Conservation (phyloP, 2,888 invertebrate species). For the Biston stratarius region DNA sequence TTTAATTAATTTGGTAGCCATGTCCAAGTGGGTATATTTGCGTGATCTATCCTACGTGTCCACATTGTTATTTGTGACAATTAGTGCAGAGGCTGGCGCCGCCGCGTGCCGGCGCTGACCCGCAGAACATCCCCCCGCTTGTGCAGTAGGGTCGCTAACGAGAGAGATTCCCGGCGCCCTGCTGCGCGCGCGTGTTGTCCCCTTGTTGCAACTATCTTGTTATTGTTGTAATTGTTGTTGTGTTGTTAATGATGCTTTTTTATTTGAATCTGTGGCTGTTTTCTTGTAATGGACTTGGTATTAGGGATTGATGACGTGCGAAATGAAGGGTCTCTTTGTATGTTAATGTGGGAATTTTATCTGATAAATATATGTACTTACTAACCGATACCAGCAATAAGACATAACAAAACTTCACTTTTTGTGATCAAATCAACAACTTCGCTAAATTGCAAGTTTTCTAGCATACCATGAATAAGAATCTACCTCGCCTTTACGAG, state of each 20-base stretch:
- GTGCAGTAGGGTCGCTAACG: slow-evolving; percentile 54
- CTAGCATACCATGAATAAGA: too few species aligned
- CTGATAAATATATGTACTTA: neutral
- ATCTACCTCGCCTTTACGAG: too few species aligned
- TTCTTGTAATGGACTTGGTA: slow-evolving; percentile 7
- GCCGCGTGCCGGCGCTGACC: slow-evolving; percentile 31
- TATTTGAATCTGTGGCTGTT: slow-evolving; percentile 28
- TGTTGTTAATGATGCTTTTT: slow-evolving; percentile 33
- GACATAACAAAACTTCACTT: too few species aligned
- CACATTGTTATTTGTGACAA: slow-evolving; percentile 42
- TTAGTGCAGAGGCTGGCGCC: slow-evolving; percentile 29
- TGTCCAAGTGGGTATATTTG: neutral
- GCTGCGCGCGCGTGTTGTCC: slow-evolving; percentile 56
- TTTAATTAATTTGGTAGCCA: neutral
- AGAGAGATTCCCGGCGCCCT: slow-evolving; percentile 68
- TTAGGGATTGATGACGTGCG: slow-evolving; percentile 22
- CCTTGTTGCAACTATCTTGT: slow-evolving; percentile 37
- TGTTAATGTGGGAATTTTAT: slow-evolving; percentile 12
- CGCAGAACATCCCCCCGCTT: slow-evolving; percentile 9
- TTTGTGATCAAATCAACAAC: neutral
- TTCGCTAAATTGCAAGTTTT: too few species aligned
- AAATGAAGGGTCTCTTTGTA: neutral
- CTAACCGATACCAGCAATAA: neutral
- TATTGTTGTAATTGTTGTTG: slow-evolving; percentile 43
- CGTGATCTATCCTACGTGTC: neutral